Evolutionary conservation across 2,888 invertebrate species (phyloP), one percentile per base, ranked within the genome.

Genomic region (Drosophila recens): DNA sequence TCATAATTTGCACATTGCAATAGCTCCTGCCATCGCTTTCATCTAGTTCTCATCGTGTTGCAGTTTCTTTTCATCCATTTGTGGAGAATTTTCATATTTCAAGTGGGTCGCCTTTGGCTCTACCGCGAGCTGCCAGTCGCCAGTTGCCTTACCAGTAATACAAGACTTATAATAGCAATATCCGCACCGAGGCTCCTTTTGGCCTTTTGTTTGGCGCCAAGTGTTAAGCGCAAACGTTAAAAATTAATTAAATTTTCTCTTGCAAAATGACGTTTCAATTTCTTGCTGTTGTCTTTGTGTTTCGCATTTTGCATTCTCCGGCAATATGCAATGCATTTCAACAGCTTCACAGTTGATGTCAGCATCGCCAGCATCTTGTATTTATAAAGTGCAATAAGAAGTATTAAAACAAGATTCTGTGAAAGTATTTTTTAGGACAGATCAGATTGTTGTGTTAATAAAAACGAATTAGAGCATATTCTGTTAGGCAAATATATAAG

Each of bases 241-340:
- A 82, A 76, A 88, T 87, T 88, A 86, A 87, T 87, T 88, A 87
- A 90, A 86, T 75, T 72, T 79, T 27, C 66, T 72, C 52, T 17
- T 5, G 27, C 48, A 40, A 51, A 58, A 71, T 61, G 45, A 40
- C 62, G 62, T 59, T 79, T 66, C 48, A 75, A 56, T 65, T 52
- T 43, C 42, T 33, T 13, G 1, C 11, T 38, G n/a, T 67, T 48
- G n/a, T 40, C 67, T 27, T 11, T 13, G 13, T 2, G 20, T 15
- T 58, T 54, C 43, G 20, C 48, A 61, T 59, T 59, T 57, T 40
- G 11, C 45, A 66, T 54, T 54, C 36, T n/a, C 15, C 33, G 38
- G 20, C 67, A 61, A 54, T 46, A 66, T 40, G 51, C 72, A 75
- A 56, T 61, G 38, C 40, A 70, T 59, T 74, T 63, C 36, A 62